Base-by-base conservation (phyloP, 2,888 invertebrate genomes). In the Volucella zonaria region DNA sequence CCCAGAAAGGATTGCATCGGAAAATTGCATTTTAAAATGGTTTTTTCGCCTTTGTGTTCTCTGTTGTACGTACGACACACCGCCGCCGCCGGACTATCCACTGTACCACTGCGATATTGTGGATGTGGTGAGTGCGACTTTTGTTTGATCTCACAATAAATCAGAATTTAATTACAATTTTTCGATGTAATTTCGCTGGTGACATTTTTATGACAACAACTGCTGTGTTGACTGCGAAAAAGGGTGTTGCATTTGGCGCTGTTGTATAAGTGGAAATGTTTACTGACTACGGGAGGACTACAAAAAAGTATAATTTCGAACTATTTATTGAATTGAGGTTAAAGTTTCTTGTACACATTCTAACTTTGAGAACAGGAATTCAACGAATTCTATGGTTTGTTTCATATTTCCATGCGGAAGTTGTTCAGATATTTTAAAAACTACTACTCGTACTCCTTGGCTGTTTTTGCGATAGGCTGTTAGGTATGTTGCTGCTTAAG, bases 71-170 rank as follows among this genome's bases (percentile, higher is more conserved):
- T 23, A 23, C 18, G 31, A 31, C 31, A 31, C 23, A 3, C 23
- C 23, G 23, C 23, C 23, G 31, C 31, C 31, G 31, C 4, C 6
- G 31, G 31, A 6, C 31, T 31, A 31, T 49, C 68, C 51, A 18
- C 56, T 67, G 68, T 66, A 40, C 38, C 10, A 15, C 31, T 58
- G 43, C n/a, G 45, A 11, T 71, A 14, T 38, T 18, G 6, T 51
- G 52, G 43, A 52, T 43, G 67, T 42, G 49, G 51, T 11, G 47
- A 45, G 45, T 47, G 77, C 45, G 73, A 76, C 71, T 76, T 85
- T 85, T 85, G 85, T 85, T 85, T 85, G 85, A 85, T 80, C 85
- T 80, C 71, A 80, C 76, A 80, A 80, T 85, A 85, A 77, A 85
- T 85, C 85, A 85, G 80, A 80, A 77, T 80, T 85, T 85, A 85